Base-by-base conservation (phyloP, 2,113 vertebrate species). In the Podiceps cristatus region DNA sequence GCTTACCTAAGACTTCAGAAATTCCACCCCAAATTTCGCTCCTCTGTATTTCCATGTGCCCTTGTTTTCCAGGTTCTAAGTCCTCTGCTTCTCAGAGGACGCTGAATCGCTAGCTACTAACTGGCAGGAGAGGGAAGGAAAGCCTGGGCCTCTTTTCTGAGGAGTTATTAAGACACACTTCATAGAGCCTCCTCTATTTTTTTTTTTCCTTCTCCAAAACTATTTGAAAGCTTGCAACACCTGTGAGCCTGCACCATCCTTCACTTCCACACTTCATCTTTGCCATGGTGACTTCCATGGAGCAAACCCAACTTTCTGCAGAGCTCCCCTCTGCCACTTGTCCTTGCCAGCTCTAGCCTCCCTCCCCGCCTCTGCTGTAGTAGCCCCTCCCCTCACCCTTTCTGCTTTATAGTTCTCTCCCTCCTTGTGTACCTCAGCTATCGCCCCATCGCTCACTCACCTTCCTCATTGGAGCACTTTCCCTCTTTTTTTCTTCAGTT, bases 301-400 rank as follows among this genome's bases (percentile, higher is more conserved):
- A 25, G 33, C 33, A 72, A 59, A 31, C 7, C 29, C 1, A 0
- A 7, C 17, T 24, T 45, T 37, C 50, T 31, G 22, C 5, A 1
- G 3, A 29, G n/a, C 49, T 40, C n/a, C 11, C 19, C 8, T n/a
- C 16, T 14, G 7, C 33, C 24, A 13, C 31, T 58, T 42, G 52
- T 33, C 11, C 40, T 23, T 5, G 14, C 14, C 31, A 24, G 5
- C 25, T 6, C 9, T 18, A 18, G 11, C 52, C 50, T 23, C 19
- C 47, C 28, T 37, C 25, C 40, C 29, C 3, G 0, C 28, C 55
- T 22, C 67, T 27, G 27, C 55, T 49, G 28, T 52, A 16, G 42
- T 53, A 27, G 5, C 47, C 12, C 23, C 17, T 28, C 13, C 22
- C 27, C 12, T 33, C 53, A 8, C 9, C 2, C 11, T 4, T 9